Evolutionary conservation across 2,888 invertebrate species (phyloP), one percentile per base, ranked within the genome.

Genomic region (Epinotia brunnichana): DNA sequence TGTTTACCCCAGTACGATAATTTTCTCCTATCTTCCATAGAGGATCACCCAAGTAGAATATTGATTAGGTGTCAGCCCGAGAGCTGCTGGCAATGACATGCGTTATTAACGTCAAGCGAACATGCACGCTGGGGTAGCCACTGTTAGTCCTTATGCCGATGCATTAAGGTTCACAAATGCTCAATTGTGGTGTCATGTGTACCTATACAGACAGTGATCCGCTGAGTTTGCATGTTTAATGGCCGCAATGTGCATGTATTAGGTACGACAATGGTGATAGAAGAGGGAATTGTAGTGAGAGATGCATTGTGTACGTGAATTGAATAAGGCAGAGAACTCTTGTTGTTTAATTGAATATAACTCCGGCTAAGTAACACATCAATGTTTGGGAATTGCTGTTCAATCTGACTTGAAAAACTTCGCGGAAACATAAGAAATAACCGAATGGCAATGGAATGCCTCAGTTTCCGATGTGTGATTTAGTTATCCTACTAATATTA

Each of bases 61-160:
- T 62, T 69, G 62, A 69, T 69, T 62, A 62, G 69, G 62, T 48
- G 62, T 56, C 69, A 69, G n/a, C 15, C 11, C 2, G 54, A 39
- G 60, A 9, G 19, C 44, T 10, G 41, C 61, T 62, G 44, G 29
- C 41, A 62, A 41, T 56, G 69, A 69, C 69, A 56, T 48, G 54
- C 44, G 29, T 69, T 62, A 24, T 41, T 48, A 67, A 67, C 24
- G 57, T 19, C 39, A 53, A 39, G 21, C 17, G 24, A 54, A 61
- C 48, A 48, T 4, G 5, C 15, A 44, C 44, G 44, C 3, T 44
- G n/a, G 7, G 48, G 15, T 41, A 13, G 1, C 10, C 10, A 41
- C 13, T 13, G 2, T 5, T 48, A 48, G 48, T 1, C 48, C 48
- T 48, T 41, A 41, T 13, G 0, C 13, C 4, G 4, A 13, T 24